These are phyloP conservation scores for Pimpla rufipes DNA, from an alignment of 2,888 invertebrate genomes.

Conservation along the genomic window DNA sequence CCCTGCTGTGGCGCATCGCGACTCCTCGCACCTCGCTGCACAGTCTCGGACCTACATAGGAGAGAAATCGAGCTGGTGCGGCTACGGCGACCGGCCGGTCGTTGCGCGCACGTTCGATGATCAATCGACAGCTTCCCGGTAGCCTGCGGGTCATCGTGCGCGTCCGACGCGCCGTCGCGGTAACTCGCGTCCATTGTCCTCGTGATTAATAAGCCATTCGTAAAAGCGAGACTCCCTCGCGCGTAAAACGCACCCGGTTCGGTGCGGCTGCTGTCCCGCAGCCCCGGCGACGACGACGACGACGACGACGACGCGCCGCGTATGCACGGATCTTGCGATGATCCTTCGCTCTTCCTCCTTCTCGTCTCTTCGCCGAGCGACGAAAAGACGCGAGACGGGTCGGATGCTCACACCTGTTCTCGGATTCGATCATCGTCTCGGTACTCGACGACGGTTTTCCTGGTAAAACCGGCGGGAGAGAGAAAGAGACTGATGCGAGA, in stretches of 20 bases:
- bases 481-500: constrained; percentile 22
- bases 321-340: not conserved
- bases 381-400: constrained; percentile 24
- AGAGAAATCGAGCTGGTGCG: constrained; percentile 28
- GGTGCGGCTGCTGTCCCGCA: constrained; percentile 3
- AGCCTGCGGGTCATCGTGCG: constrained; percentile 65
- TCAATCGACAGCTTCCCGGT: constrained; percentile 83
- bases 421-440: constrained; percentile 65
- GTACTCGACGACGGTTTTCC: constrained; percentile 55
- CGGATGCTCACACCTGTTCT: constrained; percentile 57
- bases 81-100: constrained; percentile 1
- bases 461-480: constrained; percentile 38
- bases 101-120: constrained; percentile 77
- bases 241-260: constrained; percentile 65
- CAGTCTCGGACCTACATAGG: constrained; percentile 58
- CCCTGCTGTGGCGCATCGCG: constrained; percentile 68
- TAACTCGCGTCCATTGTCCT: constrained; percentile 68
- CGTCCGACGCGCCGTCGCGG: constrained; percentile 44
- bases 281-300: not conserved
- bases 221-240: constrained; percentile 68
- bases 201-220: constrained; percentile 82
- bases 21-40: constrained; percentile 24
- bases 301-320: too few relatives aligned
- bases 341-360: not conserved
- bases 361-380: not conserved